phyloP scores from a whole-genome alignment of 2,113 vertebrate species.

The Eubucco bourcierii region DNA sequence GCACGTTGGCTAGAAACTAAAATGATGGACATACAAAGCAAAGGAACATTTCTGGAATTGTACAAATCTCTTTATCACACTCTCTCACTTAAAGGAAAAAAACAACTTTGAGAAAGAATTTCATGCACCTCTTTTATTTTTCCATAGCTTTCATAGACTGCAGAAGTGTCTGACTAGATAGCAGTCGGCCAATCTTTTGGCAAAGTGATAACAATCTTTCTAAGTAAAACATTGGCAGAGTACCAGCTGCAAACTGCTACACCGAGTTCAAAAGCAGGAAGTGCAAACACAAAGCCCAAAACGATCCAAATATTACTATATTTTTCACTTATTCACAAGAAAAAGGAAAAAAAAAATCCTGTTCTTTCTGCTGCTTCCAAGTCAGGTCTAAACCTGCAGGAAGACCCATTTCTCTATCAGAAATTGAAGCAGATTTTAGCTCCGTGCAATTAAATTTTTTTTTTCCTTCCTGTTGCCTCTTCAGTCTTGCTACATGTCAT shows the following conservation, averaged over 20 bases:
- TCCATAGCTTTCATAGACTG: background rate
- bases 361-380: background rate
- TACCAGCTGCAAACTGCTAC: background rate
- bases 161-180: background rate
- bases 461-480: background rate
- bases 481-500: background rate
- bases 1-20: background rate
- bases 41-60: background rate
- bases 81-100: background rate
- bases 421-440: background rate
- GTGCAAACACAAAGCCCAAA: background rate
- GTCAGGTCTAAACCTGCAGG: background rate
- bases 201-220: background rate
- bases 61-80: background rate
- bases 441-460: background rate
- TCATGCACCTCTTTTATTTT: background rate
- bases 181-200: background rate
- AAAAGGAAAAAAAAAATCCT: background rate
- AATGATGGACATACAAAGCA: background rate
- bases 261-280: background rate
- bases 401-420: background rate
- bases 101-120: background rate
- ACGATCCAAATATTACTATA: background rate
- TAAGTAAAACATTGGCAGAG: background rate
- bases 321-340: background rate